A percentile compares a stretch with the other conserved stretches of the same genome.
phyloP scores from a whole-genome alignment of 2,888 invertebrate genomes.

The Stenolophus ochropezus region DNA sequence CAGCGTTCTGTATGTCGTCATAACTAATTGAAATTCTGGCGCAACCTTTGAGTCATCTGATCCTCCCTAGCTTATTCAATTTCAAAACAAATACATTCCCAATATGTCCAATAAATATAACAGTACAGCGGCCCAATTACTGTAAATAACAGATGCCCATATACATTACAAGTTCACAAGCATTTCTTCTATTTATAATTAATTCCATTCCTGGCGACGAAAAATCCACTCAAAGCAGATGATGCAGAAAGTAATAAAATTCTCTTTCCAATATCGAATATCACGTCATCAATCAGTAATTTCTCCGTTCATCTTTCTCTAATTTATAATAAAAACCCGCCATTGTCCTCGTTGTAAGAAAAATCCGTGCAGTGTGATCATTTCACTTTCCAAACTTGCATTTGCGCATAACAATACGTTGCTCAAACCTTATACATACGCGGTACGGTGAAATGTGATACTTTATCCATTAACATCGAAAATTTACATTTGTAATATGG shows the following conservation, averaged over 20 bases:
- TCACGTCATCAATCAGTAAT: slow-evolving; percentile 35
- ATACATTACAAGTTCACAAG: slow-evolving; percentile 39
- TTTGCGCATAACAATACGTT: neutral
- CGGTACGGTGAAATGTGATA: slow-evolving; percentile 15
- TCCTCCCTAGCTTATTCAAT: slow-evolving; percentile 37
- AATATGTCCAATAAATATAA: slow-evolving; percentile 46
- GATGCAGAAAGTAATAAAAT: neutral
- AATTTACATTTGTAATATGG: slow-evolving; percentile 20
- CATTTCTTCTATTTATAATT: slow-evolving; percentile 52
- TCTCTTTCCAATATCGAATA: slow-evolving; percentile 26
- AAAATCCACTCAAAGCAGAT: slow-evolving; percentile 13
- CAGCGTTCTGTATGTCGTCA: no score
- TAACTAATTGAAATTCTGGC: neutral
- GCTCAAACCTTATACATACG: neutral
- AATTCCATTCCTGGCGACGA: slow-evolving; percentile 29
- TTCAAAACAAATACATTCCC: slow-evolving; percentile 37
- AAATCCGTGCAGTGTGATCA: slow-evolving; percentile 17
- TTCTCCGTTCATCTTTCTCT: slow-evolving; percentile 24
- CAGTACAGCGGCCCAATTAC: slow-evolving; percentile 30
- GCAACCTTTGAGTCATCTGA: slow-evolving; percentile 3
- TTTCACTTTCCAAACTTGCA: slow-evolving; percentile 41
- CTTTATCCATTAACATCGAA: slow-evolving; percentile 26
- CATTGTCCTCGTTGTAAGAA: slow-evolving; percentile 15
- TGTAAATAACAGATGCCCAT: slow-evolving; percentile 39
- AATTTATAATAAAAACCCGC: slow-evolving; percentile 35